A percentile compares a stretch with the other conserved stretches of the same genome.
Evolutionary conservation across 2,113 vertebrate species (phyloP).

Genomic region (Pantherophis guttatus): DNA sequence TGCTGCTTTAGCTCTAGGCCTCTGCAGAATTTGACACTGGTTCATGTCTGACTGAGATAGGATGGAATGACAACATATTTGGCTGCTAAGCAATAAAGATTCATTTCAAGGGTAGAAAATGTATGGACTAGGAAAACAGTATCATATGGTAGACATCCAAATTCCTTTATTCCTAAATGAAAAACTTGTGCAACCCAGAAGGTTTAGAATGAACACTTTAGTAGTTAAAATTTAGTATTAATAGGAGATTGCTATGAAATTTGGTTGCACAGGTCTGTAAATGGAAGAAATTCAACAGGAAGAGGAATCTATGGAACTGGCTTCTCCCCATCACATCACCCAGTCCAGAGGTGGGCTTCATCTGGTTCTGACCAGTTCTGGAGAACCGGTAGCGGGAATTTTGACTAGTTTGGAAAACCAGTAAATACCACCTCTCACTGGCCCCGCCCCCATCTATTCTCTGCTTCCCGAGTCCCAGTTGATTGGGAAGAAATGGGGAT

Average conservation of each 20-base stretch:
- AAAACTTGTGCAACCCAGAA: constrained; percentile 26
- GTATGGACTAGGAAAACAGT: constrained; percentile 34
- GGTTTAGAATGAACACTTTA: background rate
- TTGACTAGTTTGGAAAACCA: no score
- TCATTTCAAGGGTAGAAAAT: constrained; percentile 38
- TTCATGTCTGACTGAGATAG: constrained; percentile 59
- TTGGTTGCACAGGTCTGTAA: background rate
- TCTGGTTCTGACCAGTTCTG: no score
- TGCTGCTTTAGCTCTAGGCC: constrained; percentile 55
- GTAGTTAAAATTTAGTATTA: background rate
- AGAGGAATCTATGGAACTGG: background rate
- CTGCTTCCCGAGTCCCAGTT: no score
- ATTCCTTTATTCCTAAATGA: constrained; percentile 1
- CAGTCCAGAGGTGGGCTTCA: background rate
- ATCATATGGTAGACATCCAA: background rate
- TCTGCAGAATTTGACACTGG: constrained; percentile 54
- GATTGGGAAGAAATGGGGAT: no score
- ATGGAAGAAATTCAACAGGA: background rate
- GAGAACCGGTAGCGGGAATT: no score
- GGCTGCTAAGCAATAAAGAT: constrained; percentile 52
- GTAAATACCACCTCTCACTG: no score
- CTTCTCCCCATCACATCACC: background rate
- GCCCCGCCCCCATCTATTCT: no score
- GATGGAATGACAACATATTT: constrained; percentile 55
- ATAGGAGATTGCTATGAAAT: background rate